phyloP scores from a whole-genome alignment of 2,797 vertebrate species.

The Gymnopithys bicolor region DNA sequence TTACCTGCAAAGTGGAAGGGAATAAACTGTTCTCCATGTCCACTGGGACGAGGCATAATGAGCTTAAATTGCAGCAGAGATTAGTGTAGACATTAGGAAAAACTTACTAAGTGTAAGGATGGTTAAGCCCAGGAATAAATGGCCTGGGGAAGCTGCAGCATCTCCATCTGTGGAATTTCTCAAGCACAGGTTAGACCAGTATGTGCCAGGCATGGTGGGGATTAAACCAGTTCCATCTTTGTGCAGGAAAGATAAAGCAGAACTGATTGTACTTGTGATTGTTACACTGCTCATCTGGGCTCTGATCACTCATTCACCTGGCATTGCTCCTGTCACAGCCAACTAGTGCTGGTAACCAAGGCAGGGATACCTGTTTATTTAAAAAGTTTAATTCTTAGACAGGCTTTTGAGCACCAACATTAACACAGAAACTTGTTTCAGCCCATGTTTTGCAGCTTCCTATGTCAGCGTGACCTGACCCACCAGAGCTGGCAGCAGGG shows the following conservation, averaged over 20 bases:
- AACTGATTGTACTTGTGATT: rapidly evolving
- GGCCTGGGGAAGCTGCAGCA: not conserved
- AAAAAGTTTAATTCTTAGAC: not conserved
- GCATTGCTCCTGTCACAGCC: not conserved
- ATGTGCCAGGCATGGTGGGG: not conserved
- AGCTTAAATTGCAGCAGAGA: slow-evolving; percentile 58
- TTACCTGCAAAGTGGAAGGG: slow-evolving; percentile 60
- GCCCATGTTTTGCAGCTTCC: not conserved
- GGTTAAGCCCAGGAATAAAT: slow-evolving; percentile 18
- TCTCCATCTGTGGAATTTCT: slow-evolving; percentile 12
- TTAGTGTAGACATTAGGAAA: slow-evolving; percentile 42
- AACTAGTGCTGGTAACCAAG: not conserved
- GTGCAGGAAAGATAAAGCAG: not conserved
- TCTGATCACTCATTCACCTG: not conserved
- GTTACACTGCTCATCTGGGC: rapidly evolving
- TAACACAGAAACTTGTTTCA: not conserved
- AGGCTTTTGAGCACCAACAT: not conserved
- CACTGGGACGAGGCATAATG: slow-evolving; percentile 4
- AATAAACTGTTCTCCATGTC: slow-evolving; percentile 67
- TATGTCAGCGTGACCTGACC: not conserved
- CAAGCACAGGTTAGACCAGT: not conserved
- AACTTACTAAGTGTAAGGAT: slow-evolving; percentile 38
- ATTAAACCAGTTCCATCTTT: not conserved
- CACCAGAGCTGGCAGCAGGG: not conserved
- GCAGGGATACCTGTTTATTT: not conserved